Base-by-base conservation (phyloP, 1,140 invertebrate genomes). In the Theocolax elegans region DNA sequence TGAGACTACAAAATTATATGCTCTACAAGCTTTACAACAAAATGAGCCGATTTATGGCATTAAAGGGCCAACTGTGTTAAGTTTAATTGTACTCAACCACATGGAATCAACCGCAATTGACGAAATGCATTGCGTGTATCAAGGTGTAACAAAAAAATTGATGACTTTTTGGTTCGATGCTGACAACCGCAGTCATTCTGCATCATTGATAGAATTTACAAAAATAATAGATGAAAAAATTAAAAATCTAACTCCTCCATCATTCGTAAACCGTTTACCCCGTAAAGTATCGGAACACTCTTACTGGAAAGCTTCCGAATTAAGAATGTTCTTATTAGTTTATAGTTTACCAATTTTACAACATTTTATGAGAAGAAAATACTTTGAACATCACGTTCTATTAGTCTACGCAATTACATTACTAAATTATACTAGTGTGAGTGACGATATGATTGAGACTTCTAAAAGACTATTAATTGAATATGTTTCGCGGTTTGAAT, bases 331-430 rank as follows among this genome's bases (percentile, higher is more conserved):
- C 10, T 10, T 35, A 35, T 35, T 35, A 10, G 31, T 35, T 35
- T 35, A 35, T 60, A 74, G 63, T 12, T n/a, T 72, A 19, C 23
- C 71, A 13, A 44, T 76, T 17, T 64, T 75, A 19, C 31, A 73
- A 13, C 40, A 56, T 29, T 59, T 72, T 7, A 35, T 76, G 35
- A 6, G 42, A 3, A 17, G 48, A 12, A 7, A 19, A 21, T 76
- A 73, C 65, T 68, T 66, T 15, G 53, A 73, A 10, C 76, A 77
- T 65, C 74, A 67, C 58, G 49, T 67, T 23, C 31, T 59, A 13
- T 59, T 71, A 59, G 6, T 27, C 49, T 48, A 17, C 23, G 17
- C 13, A 15, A 35, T 70, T 1, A 21, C 56, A 21, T 12, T 42
- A 53, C 9, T 27, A 29, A 35, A 10, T 35, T 35, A 6, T 6